phyloP scores from a whole-genome alignment of 2,888 invertebrate genomes.

The Ditula angustiorana region DNA sequence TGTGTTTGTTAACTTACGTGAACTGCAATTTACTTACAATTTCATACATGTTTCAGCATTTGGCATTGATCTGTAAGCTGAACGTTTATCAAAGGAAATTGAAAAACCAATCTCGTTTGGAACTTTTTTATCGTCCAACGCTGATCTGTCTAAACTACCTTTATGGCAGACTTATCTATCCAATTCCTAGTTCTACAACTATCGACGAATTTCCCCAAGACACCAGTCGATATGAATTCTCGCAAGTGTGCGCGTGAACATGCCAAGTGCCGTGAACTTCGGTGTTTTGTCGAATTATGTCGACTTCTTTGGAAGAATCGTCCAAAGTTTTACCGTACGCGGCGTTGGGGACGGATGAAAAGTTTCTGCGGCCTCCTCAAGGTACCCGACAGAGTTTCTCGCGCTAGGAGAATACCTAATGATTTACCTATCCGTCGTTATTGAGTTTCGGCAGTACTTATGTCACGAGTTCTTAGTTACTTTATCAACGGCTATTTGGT shows the following conservation, averaged over 20 bases:
- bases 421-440: not conserved
- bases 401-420: constrained; percentile 12
- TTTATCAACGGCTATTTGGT: not conserved
- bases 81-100: no score
- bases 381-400: constrained; percentile 9
- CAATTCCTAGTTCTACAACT: constrained; percentile 1
- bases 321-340: constrained; percentile 27
- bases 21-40: no score
- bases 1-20: no score
- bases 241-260: constrained; percentile 1
- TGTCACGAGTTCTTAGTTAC: not conserved
- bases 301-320: constrained; percentile 6
- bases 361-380: constrained; percentile 25
- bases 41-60: no score
- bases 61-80: no score
- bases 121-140: no score
- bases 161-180: constrained; percentile 1
- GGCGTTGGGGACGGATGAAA: constrained; percentile 25
- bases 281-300: constrained; percentile 28
- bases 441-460: constrained; percentile 1
- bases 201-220: not conserved
- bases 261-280: constrained; percentile 6
- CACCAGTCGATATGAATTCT: constrained; percentile 18
- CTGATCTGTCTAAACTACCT: not conserved
- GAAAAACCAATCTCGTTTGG: no score